These are phyloP conservation scores for Alloplasta piceator DNA, from an alignment of 2,888 invertebrate species.

Conservation along the genomic window DNA sequence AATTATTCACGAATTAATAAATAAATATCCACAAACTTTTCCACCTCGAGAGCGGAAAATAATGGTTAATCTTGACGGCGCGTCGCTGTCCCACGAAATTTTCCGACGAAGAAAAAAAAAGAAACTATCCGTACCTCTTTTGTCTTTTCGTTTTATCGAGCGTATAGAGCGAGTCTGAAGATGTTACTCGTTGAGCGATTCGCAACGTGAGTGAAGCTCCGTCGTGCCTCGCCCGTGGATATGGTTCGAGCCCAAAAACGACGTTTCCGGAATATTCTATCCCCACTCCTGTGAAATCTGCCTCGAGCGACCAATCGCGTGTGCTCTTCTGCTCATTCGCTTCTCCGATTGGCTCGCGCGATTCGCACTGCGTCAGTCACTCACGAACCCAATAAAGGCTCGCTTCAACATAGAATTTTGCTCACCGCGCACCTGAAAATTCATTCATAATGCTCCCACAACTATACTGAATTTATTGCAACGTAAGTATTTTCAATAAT, in stretches of 20 bases:
- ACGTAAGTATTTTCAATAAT: too few relatives aligned
- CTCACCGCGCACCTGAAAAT: background rate
- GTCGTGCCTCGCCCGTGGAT: constrained; percentile 72
- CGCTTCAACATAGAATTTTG: constrained; percentile 1
- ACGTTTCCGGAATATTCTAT: constrained; percentile 80
- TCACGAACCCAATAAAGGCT: background rate
- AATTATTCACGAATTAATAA: background rate
- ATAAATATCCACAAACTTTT: too few relatives aligned
- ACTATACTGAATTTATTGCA: background rate
- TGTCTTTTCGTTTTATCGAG: constrained; percentile 52
- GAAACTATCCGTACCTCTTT: constrained; percentile 47
- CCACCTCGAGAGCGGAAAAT: too few relatives aligned
- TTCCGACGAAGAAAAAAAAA: too few relatives aligned
- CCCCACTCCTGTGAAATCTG: constrained; percentile 60
- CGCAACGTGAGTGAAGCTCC: constrained; percentile 81
- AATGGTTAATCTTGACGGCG: too few relatives aligned
- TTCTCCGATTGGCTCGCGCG: constrained; percentile 51
- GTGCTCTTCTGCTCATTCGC: constrained; percentile 25
- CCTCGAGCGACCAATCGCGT: constrained; percentile 66
- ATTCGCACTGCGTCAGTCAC: constrained; percentile 40
- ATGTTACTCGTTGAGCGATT: constrained; percentile 79
- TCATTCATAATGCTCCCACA: background rate
- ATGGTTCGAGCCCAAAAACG: constrained; percentile 67
- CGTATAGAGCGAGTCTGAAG: constrained; percentile 71
- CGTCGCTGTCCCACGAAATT: too few relatives aligned